A percentile compares a stretch with the other conserved stretches of the same genome.
phyloP scores from a whole-genome alignment of 2,888 invertebrate species.

The Dicyrtoma fusca region DNA sequence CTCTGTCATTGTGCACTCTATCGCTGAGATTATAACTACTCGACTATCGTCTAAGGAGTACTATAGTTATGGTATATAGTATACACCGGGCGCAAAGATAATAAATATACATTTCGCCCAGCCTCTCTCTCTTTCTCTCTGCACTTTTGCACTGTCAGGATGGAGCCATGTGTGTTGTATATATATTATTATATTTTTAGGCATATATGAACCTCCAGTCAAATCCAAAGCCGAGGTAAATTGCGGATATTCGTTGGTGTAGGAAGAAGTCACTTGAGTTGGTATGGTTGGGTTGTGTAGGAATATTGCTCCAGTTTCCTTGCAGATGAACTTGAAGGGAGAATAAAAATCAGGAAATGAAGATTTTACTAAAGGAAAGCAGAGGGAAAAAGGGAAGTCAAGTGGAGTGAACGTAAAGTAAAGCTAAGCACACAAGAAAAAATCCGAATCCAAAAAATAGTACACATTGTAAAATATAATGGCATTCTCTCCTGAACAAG shows the following conservation, averaged over 20 bases:
- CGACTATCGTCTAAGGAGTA: too few relatives aligned
- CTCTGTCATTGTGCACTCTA: too few relatives aligned
- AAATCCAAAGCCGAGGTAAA: neutral
- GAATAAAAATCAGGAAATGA: conserved; percentile 5
- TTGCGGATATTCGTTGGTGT: too few relatives aligned
- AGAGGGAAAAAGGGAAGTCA: conserved; percentile 3
- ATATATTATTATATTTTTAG: too few relatives aligned
- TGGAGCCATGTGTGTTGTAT: too few relatives aligned
- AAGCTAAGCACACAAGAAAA: neutral
- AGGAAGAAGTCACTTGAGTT: too few relatives aligned
- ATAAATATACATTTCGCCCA: conserved; percentile 17
- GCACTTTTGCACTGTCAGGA: neutral
- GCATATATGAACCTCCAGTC: neutral
- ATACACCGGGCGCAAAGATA: neutral
- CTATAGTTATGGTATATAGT: too few relatives aligned
- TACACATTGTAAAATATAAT: neutral
- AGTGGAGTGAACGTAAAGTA: neutral
- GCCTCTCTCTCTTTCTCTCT: too few relatives aligned
- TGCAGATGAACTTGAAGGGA: too few relatives aligned
- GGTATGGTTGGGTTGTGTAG: too few relatives aligned
- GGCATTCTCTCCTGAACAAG: neutral
- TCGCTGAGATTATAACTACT: too few relatives aligned
- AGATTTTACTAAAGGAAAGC: neutral
- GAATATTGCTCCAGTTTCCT: too few relatives aligned
- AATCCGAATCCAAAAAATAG: neutral